Evolutionary conservation across 1,140 invertebrate genomes (phyloP).

Genomic region (Diuraphis noxia): DNA sequence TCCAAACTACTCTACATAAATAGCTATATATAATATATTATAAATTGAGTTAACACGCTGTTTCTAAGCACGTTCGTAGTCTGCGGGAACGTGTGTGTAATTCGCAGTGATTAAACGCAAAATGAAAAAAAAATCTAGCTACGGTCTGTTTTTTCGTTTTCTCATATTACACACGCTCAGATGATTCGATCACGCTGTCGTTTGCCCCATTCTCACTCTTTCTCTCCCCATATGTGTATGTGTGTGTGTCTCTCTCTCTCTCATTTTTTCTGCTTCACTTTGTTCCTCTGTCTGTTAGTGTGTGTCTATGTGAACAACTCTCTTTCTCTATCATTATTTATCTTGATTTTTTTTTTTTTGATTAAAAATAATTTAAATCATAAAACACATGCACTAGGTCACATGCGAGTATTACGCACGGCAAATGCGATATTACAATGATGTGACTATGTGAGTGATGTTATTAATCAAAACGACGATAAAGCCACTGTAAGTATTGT

Average conservation of each 20-base stretch:
- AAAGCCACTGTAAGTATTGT: not conserved
- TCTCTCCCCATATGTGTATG: no score
- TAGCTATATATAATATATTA: not conserved
- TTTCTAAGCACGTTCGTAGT: not conserved
- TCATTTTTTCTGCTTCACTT: not conserved
- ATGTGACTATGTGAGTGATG: rapidly evolving
- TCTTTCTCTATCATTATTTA: no score
- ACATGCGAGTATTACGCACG: not conserved
- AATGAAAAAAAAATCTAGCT: not conserved
- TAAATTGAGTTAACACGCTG: not conserved
- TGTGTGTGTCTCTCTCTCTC: no score
- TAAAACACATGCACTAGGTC: not conserved
- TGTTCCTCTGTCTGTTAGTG: not conserved
- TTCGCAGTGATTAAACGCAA: not conserved
- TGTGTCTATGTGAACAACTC: no score
- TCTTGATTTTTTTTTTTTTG: not conserved
- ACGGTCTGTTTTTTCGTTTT: not conserved
- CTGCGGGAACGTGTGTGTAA: not conserved
- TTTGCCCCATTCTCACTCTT: not conserved
- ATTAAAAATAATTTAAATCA: not conserved
- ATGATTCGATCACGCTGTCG: not conserved
- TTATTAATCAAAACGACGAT: not conserved
- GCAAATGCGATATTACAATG: not conserved
- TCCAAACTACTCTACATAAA: not conserved
- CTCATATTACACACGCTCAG: not conserved